Base-by-base conservation (phyloP, 2,888 invertebrate genomes). In the Spodoptera littoralis region DNA sequence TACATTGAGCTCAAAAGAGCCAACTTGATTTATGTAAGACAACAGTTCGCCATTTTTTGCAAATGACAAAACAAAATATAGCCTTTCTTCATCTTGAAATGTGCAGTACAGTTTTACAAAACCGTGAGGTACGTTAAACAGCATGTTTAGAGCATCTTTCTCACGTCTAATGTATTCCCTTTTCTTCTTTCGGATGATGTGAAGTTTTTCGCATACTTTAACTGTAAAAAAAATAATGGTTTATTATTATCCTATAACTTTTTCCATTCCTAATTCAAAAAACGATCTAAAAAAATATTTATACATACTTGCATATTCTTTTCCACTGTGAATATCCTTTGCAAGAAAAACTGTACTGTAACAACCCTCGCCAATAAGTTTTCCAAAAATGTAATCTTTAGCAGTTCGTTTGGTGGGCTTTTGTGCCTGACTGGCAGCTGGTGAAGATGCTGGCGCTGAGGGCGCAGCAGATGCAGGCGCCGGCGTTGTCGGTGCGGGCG, bases 141-240 rank as follows among this genome's bases (percentile, higher is more conserved):
- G 94, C 92, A 97, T 96, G 89, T 98, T 97, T 88, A 99, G 95
- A 30, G 98, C 98, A 87, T 99, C 98, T 89, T 98, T 99, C 92
- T 99, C 99, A 49, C 99, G 96, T 88, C 97, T 97, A 65, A 99
- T 97, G 91, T 98, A 98, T 86, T 98, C 97, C 82, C 97, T 96
- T 93, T 99, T 99, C 90, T 97, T 97, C 92, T 99, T 99, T 76
- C 97, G 96, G 80, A 99, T 96, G 79, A 99, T 99, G 91, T 98
- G 98, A 55, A 96, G 95, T 94, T 99, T 99, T 86, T 99, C 98
- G 91, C 99, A 97, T n/a, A 99, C 99, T 96, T 99, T 99, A 88
- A 99, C 98, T 98, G 96, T 59, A 96, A 96, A 62, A 36, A 36
- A 9, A 36, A 36, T 36, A 0, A 6, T 8, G 6, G 2, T 8